Percentiles rank a stretch among this genome's conserved stretches.
These are phyloP conservation scores for Burhinus oedicnemus DNA, from an alignment of 2,113 vertebrate species.

Conservation along the genomic window DNA sequence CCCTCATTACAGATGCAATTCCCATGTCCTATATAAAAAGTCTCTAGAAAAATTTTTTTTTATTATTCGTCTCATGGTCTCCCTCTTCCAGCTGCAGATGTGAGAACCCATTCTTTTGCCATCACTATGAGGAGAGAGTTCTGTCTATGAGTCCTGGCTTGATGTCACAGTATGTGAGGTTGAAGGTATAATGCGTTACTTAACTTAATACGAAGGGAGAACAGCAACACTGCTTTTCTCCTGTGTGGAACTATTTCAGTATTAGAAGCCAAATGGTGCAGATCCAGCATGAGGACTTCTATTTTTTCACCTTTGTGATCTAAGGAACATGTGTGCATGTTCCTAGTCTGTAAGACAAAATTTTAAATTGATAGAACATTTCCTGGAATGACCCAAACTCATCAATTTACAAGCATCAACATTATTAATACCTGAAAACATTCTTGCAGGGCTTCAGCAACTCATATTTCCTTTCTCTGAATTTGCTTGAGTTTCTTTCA, in stretches of 20 bases:
- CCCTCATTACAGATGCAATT: not conserved
- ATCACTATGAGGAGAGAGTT: not conserved
- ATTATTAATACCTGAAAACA: not conserved
- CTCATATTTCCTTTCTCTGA: not conserved
- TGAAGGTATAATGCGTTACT: not conserved
- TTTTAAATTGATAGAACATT: not conserved
- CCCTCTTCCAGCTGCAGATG: not conserved
- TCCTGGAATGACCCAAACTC: not conserved
- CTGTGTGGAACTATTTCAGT: not conserved
- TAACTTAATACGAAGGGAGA: not conserved
- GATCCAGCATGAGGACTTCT: not conserved
- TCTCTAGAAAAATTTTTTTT: not conserved
- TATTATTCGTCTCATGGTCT: not conserved
- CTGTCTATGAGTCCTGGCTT: not conserved
- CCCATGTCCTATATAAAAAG: not conserved
- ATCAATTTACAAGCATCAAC: not conserved
- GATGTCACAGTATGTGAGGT: not conserved
- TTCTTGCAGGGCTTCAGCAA: not conserved
- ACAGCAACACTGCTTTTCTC: not conserved
- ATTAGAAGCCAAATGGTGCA: not conserved
- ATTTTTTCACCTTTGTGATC: not conserved
- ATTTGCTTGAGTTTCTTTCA: not conserved
- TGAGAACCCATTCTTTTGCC: not conserved
- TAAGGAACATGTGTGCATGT: not conserved
- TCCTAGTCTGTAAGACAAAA: not conserved